Evolutionary conservation across 2,888 invertebrate genomes (phyloP).

Genomic region (Agrochola macilenta): DNA sequence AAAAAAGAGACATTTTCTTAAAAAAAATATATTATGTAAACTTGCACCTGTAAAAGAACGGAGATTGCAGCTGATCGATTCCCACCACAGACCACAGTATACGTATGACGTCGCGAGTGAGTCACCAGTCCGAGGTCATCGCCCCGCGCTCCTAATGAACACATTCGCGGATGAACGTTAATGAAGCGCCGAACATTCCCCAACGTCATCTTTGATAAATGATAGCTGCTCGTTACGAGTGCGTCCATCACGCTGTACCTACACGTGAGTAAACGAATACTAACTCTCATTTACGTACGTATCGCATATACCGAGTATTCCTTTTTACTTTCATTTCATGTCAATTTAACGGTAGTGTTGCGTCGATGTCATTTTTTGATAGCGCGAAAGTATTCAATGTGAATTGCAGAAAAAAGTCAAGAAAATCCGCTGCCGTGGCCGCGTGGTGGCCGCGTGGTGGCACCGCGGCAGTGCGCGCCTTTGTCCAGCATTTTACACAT

Average conservation of each 20-base stretch:
- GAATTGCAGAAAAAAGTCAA: background rate
- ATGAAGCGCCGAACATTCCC: constrained; percentile 14
- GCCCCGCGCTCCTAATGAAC: constrained; percentile 11
- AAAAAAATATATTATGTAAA: no score
- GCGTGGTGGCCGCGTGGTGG: no score
- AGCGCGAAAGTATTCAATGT: background rate
- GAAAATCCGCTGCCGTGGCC: background rate
- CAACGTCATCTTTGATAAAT: background rate
- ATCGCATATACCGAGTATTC: constrained; percentile 6
- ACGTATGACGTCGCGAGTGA: constrained; percentile 16
- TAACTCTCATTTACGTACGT: background rate
- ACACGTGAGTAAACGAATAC: background rate
- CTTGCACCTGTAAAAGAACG: background rate
- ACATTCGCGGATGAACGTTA: constrained; percentile 19
- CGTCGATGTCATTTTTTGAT: background rate
- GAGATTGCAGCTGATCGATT: background rate
- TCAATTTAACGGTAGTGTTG: constrained; percentile 11
- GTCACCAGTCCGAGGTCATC: constrained; percentile 13
- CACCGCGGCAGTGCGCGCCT: no score
- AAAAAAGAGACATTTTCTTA: background rate
- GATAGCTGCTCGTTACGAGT: background rate
- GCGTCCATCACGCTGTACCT: background rate
- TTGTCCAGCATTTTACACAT: no score
- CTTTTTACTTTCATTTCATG: constrained; percentile 46
- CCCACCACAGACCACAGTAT: no score